These are phyloP conservation scores for Acleris emargana DNA, from an alignment of 2,888 invertebrate species.

Conservation along the genomic window DNA sequence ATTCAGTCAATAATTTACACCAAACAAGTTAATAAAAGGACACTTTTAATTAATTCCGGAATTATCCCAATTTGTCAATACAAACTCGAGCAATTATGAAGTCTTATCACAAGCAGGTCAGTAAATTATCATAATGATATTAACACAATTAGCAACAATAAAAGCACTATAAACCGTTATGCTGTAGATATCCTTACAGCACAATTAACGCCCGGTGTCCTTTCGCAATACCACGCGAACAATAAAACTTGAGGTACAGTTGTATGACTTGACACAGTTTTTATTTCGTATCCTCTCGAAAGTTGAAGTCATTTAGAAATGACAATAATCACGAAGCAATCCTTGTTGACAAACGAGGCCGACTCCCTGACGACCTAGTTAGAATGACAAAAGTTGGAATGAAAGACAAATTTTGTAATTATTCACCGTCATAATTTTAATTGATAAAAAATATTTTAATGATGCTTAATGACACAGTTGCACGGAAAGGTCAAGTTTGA, in stretches of 20 bases:
- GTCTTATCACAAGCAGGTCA: conserved; percentile 21
- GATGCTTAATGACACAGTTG: conserved; percentile 16
- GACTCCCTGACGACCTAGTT: conserved; percentile 14
- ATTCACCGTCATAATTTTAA: conserved; percentile 11
- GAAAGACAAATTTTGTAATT: conserved; percentile 7
- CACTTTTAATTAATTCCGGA: conserved; percentile 16
- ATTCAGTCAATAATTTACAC: too few relatives aligned
- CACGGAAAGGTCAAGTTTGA: conserved; percentile 44
- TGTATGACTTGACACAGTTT: conserved; percentile 75
- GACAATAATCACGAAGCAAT: neutral
- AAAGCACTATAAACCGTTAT: conserved; percentile 44
- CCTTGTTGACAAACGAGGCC: conserved; percentile 19
- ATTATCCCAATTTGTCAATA: conserved; percentile 32
- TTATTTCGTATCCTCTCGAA: conserved; percentile 47
- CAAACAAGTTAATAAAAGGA: too few relatives aligned
- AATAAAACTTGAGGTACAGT: conserved; percentile 66
- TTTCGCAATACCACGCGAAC: conserved; percentile 63
- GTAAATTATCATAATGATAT: conserved; percentile 36
- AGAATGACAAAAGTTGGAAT: conserved; percentile 14
- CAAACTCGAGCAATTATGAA: conserved; percentile 20
- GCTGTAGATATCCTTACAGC: conserved; percentile 63
- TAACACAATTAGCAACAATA: conserved; percentile 41
- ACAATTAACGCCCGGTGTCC: conserved; percentile 62
- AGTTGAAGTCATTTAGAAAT: conserved; percentile 30
- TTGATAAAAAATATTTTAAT: conserved; percentile 21